Evolutionary conservation across 2,113 vertebrate genomes (phyloP).

Genomic region (Lagopus muta): DNA sequence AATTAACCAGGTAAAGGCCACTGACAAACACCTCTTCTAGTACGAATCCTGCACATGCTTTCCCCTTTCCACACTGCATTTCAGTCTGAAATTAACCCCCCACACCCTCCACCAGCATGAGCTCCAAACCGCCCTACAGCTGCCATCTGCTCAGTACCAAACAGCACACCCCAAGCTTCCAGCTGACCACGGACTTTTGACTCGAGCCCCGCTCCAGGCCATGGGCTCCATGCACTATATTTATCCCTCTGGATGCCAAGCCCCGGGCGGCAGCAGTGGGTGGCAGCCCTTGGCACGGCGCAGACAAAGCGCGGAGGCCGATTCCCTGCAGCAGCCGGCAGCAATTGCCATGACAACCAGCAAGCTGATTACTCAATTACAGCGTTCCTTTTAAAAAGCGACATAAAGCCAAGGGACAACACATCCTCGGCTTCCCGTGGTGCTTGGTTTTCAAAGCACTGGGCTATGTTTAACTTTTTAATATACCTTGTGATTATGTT

Average conservation of each 20-base stretch:
- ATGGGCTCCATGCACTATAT: rapidly evolving
- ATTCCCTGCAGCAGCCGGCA: conserved; percentile 39
- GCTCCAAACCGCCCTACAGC: not conserved
- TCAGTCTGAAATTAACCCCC: conserved; percentile 1
- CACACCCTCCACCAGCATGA: rapidly evolving
- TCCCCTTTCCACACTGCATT: not conserved
- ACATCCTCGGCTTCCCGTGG: conserved; percentile 6
- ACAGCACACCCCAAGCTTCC: rapidly evolving
- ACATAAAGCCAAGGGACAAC: conserved; percentile 38
- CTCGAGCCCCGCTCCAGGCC: not conserved
- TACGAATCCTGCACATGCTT: not conserved
- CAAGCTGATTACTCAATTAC: conserved; percentile 61
- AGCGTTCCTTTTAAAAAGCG: conserved; percentile 38
- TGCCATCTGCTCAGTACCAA: not conserved
- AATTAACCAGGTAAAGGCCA: conserved; percentile 34
- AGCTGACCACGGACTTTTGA: rapidly evolving
- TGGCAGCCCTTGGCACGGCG: not conserved
- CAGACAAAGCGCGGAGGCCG: conserved; percentile 17
- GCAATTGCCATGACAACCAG: conserved; percentile 65
- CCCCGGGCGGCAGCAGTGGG: not conserved
- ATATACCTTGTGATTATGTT: conserved; percentile 35
- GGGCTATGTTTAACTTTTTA: conserved; percentile 51
- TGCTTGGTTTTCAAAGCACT: conserved; percentile 7
- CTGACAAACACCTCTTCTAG: conserved; percentile 10
- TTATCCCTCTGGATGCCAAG: not conserved